Evolutionary conservation across 2,113 vertebrate species (phyloP).

Genomic region (Ellobius talpinus): DNA sequence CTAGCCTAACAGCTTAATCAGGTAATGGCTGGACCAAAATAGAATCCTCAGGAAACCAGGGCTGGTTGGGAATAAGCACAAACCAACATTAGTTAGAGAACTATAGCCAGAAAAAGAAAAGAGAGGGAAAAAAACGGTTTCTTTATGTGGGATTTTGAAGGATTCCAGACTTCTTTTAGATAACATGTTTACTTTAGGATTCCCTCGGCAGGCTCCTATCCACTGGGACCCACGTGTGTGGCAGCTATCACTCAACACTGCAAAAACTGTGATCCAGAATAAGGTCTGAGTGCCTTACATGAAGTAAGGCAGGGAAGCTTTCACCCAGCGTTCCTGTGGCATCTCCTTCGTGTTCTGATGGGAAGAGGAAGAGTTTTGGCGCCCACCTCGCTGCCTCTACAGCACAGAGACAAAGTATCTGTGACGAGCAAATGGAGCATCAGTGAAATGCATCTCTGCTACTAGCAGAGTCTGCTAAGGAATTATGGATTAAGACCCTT

Average conservation of each 20-base stretch:
- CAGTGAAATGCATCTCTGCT: neutral
- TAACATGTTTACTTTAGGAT: neutral
- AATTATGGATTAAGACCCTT: neutral
- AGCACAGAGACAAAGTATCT: neutral
- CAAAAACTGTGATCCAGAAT: neutral
- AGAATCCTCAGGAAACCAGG: conserved; percentile 65
- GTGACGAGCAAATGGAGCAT: neutral
- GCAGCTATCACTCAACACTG: conserved; percentile 19
- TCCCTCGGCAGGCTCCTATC: neutral
- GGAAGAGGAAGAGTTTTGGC: neutral
- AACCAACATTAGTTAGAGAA: neutral
- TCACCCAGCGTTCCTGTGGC: neutral
- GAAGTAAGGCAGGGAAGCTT: neutral
- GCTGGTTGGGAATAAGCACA: neutral
- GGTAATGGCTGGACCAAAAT: conserved; percentile 68
- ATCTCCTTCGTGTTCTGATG: neutral
- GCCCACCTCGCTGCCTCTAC: neutral
- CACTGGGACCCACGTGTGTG: neutral
- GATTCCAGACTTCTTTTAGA: neutral
- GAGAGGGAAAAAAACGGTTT: neutral
- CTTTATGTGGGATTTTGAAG: neutral
- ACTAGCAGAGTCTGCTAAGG: neutral
- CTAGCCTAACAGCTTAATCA: conserved; percentile 59
- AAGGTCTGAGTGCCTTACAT: neutral
- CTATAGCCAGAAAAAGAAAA: neutral